A percentile compares a stretch with the other conserved stretches of the same genome.
Conservation (phyloP, 2,888 invertebrate genomes). For the Diarsia dahlii region DNA sequence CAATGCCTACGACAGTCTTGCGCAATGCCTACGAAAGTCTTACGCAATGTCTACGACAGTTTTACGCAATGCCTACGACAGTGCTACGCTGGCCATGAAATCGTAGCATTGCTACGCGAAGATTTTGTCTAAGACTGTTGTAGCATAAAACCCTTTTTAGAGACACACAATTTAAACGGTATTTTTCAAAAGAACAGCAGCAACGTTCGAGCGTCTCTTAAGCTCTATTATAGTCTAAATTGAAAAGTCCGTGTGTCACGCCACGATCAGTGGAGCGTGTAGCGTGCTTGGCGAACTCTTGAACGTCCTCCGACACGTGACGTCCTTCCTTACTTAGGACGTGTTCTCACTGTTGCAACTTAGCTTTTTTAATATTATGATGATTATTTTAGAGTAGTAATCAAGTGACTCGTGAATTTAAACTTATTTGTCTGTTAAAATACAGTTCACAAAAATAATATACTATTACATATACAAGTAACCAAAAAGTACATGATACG, state of each 20-base stretch:
- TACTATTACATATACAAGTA: too few species aligned
- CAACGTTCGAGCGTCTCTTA: not conserved
- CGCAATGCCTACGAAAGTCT: not conserved
- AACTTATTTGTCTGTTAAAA: too few species aligned
- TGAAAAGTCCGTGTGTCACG: constrained; percentile 49
- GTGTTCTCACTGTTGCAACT: not conserved
- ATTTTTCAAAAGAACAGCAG: constrained; percentile 19
- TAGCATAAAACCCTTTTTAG: not conserved
- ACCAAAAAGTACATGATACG: too few species aligned
- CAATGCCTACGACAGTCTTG: not conserved
- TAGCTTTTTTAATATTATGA: not conserved
- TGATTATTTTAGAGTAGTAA: too few species aligned
- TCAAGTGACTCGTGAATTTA: too few species aligned
- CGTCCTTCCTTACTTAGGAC: constrained; percentile 16
- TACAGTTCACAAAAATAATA: too few species aligned
- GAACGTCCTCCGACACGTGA: constrained; percentile 42
- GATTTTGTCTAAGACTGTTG: not conserved
- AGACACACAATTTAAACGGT: constrained; percentile 16
- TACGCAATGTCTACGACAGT: not conserved
- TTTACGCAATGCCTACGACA: not conserved
- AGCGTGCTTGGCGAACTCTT: constrained; percentile 54
- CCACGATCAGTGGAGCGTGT: constrained; percentile 38
- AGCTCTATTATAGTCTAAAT: constrained; percentile 37
- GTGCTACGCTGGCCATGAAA: not conserved
- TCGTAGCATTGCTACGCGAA: not conserved